Base-by-base conservation (phyloP, 1,140 invertebrate species). In the Sminthurides bifidus region DNA sequence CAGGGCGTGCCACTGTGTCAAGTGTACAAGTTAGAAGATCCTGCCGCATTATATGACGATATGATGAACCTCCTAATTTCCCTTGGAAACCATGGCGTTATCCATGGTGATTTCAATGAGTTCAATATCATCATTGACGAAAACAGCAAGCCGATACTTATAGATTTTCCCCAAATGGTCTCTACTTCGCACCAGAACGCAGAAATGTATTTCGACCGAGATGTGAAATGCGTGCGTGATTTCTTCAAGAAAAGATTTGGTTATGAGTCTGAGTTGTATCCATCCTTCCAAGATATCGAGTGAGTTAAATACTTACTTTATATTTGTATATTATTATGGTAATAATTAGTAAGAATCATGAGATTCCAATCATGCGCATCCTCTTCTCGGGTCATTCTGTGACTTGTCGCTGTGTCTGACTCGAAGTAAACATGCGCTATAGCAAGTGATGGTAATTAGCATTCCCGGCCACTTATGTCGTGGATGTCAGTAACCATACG, bases 141-240 rank as follows among this genome's bases (percentile, higher is more conserved):
- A 24, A 80, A 85, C 0, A 83, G 82, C 29, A 81, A 83, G 54
- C 82, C 94, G 0, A 76, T 93, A 40, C 74, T 99, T 52, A 98
- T 98, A 68, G 96, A 99, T 77, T 98, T 99, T 72, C 95, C 96
- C 2, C 95, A 99, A 76, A 98, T 99, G 94, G 80, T 99, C 38
- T 96, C 92, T 5, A 95, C 84, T 0, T 82, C 81, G 43, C 94
- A 98, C 74, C 69, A 75, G 19, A 94, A 98, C 75, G 94, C 93
- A 30, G 79, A 94, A 78, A 81, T 83, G 80, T 91, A 72, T 73
- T 99, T 98, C 72, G 81, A 98, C 54, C 78, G 95, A 65, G 95
- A 99, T 77, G 93, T 98, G 0, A 81, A 81, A 41, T 97, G 94
- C 71, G 77, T 99, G 14, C 76, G 83, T 57, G 83, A 87, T 50